Evolutionary conservation across 2,113 vertebrate genomes (phyloP).

Genomic region (Chamaea fasciata): DNA sequence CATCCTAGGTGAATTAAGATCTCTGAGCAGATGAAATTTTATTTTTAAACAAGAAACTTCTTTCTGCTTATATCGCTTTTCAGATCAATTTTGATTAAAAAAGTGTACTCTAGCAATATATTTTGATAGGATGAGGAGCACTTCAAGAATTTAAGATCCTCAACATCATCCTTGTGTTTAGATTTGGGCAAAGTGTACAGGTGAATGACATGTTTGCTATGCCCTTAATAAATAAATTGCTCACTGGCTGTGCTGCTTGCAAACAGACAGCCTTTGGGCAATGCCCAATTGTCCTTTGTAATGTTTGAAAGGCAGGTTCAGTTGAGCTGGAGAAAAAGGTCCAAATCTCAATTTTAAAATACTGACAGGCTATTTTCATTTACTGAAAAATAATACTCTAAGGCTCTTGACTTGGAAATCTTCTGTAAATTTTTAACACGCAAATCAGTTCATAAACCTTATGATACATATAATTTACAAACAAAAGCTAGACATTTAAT

Average conservation of each 20-base stretch:
- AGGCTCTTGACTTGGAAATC: background rate
- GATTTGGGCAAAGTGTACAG: background rate
- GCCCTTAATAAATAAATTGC: conserved; percentile 20
- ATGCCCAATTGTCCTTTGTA: background rate
- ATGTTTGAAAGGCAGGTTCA: background rate
- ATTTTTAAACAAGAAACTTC: background rate
- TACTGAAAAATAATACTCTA: conserved; percentile 16
- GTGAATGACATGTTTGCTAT: background rate
- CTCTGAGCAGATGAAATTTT: background rate
- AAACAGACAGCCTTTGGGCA: conserved; percentile 32
- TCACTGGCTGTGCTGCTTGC: background rate
- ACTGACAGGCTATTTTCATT: background rate
- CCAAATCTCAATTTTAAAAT: background rate
- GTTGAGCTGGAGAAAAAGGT: background rate
- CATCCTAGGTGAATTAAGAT: background rate
- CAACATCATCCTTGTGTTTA: background rate
- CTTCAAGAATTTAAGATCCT: background rate
- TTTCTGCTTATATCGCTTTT: background rate
- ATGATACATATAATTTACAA: background rate
- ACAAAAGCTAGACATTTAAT: conserved; percentile 24
- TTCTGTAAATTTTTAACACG: conserved; percentile 2
- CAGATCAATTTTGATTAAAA: background rate
- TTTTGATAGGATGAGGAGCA: background rate
- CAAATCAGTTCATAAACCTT: background rate
- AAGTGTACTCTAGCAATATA: background rate